Base-by-base conservation (phyloP, 1,140 invertebrate species). In the Mya arenaria region DNA sequence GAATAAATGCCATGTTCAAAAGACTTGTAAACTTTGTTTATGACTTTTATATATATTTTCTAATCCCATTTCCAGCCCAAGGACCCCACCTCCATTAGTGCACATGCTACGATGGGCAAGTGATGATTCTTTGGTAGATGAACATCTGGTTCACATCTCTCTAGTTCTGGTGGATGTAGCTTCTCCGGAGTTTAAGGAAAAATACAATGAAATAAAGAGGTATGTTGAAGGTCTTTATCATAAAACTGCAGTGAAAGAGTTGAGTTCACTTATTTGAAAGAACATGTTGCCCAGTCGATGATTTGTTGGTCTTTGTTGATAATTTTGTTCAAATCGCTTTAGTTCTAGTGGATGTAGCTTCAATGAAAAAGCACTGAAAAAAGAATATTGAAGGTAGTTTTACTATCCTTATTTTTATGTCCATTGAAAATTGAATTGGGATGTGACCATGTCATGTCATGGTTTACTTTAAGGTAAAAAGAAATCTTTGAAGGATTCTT, bases 31-130 rank as follows among this genome's bases (percentile, higher is more conserved):
- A 19, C 19, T n/a, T n/a, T 58, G 55, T 58, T 4, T 32, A 19
- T 56, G 4, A 56, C 2, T 8, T 73, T 73, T 25, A n/a, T 23
- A 72, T 55, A 25, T 72, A 37, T 55, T 15, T 52, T 72, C 19
- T 19, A 4, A 8, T 72, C 19, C 23, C 23, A 23, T 58, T 6
- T 58, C 34, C 23, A 62, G 66, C 90, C 96, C 96, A 0, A 93
- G 93, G 58, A 96, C 96, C 15, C 96, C 96, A 23, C 96, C 96
- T n/a, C 95, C 96, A 0, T 95, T 95, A 4, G 95, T 95, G 0
- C 92, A 69, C 41, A 73, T 88, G 58, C 82, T 82, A 60, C 84
- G 72, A 87, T 87, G 72, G 82, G 65, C 44, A 66, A 86, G 63
- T 39, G 34, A 81, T 39, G 84, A 89, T 2, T 82, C 82, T 15